These are phyloP conservation scores for Malachius bipustulatus DNA, from an alignment of 2,888 invertebrate species.

Conservation along the genomic window DNA sequence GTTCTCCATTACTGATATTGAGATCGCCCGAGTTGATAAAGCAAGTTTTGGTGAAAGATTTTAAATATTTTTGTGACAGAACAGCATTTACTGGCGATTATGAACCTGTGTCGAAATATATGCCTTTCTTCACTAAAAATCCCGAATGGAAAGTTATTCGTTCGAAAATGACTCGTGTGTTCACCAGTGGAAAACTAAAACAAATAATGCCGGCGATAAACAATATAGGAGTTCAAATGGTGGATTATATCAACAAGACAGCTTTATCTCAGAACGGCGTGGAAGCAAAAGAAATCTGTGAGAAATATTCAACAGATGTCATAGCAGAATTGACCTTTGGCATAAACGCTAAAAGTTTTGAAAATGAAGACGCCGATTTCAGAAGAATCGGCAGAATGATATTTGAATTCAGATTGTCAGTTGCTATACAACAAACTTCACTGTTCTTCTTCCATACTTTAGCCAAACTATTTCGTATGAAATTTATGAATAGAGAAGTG, in stretches of 20 bases:
- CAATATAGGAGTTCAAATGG: constrained; percentile 30
- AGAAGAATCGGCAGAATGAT: constrained; percentile 28
- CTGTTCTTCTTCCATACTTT: constrained; percentile 24
- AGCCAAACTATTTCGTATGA: constrained; percentile 22
- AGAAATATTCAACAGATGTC: constrained; percentile 37
- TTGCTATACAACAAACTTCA: constrained; percentile 22
- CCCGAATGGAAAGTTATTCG: constrained; percentile 43
- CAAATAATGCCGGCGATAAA: constrained; percentile 40
- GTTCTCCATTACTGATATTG: constrained; percentile 38
- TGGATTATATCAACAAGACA: constrained; percentile 15
- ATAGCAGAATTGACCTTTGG: constrained; percentile 39
- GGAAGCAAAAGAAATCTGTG: constrained; percentile 29
- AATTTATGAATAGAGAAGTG: constrained; percentile 22
- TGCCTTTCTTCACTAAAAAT: constrained; percentile 37
- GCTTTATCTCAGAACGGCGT: constrained; percentile 10
- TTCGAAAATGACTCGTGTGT: constrained; percentile 41
- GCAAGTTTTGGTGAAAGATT: constrained; percentile 38
- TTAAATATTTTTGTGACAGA: constrained; percentile 38
- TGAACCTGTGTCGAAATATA: constrained; percentile 35
- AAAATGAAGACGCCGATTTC: constrained; percentile 32
- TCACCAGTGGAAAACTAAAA: constrained; percentile 44
- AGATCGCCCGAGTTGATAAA: constrained; percentile 39
- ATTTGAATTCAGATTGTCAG: constrained; percentile 25
- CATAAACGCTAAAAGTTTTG: constrained; percentile 33
- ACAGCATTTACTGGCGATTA: constrained; percentile 34